phyloP scores from a whole-genome alignment of 2,888 invertebrate species.

The Athalia circularis region DNA sequence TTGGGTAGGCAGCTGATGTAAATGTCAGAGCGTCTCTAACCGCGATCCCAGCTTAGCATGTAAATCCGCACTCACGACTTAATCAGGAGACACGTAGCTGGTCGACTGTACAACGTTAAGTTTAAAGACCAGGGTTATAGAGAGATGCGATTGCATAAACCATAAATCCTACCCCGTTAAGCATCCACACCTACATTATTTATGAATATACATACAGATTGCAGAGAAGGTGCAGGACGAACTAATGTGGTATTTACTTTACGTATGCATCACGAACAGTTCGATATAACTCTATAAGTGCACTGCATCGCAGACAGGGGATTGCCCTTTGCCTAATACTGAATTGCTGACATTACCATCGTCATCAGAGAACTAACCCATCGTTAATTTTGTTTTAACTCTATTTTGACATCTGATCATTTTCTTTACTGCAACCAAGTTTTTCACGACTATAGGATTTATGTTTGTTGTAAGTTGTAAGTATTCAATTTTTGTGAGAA shows the following conservation, averaged over 20 bases:
- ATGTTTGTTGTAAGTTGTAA: slow-evolving; percentile 5
- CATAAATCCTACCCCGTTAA: slow-evolving; percentile 16
- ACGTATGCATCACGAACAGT: neutral
- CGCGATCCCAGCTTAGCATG: slow-evolving; percentile 58
- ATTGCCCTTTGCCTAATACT: neutral
- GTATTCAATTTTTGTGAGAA: slow-evolving; percentile 11
- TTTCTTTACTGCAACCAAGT: no score
- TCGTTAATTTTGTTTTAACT: no score
- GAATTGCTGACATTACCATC: neutral
- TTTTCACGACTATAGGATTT: neutral
- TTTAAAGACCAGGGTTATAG: slow-evolving; percentile 3
- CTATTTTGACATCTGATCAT: no score
- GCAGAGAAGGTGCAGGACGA: neutral
- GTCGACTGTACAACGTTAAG: slow-evolving; percentile 2
- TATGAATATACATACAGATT: slow-evolving; percentile 7
- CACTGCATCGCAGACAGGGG: no score
- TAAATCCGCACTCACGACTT: slow-evolving; percentile 68
- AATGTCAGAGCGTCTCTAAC: slow-evolving; percentile 60
- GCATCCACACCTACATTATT: slow-evolving; percentile 16
- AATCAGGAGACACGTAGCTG: slow-evolving; percentile 52
- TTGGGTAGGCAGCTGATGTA: slow-evolving; percentile 55
- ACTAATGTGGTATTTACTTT: neutral
- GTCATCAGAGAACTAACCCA: no score
- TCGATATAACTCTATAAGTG: no score
- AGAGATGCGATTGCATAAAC: slow-evolving; percentile 7